Conservation (phyloP, 2,113 vertebrate species). For the Scomber japonicus region DNA sequence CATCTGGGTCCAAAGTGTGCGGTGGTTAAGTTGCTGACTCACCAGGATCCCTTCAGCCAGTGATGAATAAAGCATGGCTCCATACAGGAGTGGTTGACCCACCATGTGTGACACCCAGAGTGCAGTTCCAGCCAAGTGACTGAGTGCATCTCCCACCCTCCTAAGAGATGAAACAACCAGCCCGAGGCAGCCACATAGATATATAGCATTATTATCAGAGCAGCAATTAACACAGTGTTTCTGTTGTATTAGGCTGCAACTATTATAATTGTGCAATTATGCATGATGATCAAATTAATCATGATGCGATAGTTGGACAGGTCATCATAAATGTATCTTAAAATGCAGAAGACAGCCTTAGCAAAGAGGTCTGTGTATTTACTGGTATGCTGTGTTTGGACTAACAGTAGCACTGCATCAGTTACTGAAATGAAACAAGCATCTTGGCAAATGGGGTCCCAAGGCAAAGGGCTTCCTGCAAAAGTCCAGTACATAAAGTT, state of each 20-base stretch:
- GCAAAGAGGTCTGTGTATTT: constrained; percentile 6
- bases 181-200: constrained; percentile 2
- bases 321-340: constrained; percentile 7
- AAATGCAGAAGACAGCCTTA: constrained; percentile 23
- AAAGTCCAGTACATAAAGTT: neutral
- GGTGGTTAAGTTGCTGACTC: constrained; percentile 34
- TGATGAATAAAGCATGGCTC: constrained; percentile 20
- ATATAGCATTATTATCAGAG: constrained; percentile 36
- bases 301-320: constrained; percentile 12
- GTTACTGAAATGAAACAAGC: constrained; percentile 30
- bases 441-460: neutral
- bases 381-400: neutral
- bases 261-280: constrained; percentile 39
- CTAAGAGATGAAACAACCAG: constrained; percentile 30
- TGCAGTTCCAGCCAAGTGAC: constrained; percentile 7
- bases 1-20: constrained; percentile 8
- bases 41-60: neutral
- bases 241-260: constrained; percentile 6
- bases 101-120: constrained; percentile 50
- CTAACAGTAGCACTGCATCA: constrained; percentile 22
- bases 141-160: constrained; percentile 11
- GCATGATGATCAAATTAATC: constrained; percentile 21
- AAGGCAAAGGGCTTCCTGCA: neutral
- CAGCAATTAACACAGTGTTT: constrained; percentile 47
- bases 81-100: constrained; percentile 11